phyloP scores from a whole-genome alignment of 2,888 invertebrate genomes.

The Byasa hedistus region DNA sequence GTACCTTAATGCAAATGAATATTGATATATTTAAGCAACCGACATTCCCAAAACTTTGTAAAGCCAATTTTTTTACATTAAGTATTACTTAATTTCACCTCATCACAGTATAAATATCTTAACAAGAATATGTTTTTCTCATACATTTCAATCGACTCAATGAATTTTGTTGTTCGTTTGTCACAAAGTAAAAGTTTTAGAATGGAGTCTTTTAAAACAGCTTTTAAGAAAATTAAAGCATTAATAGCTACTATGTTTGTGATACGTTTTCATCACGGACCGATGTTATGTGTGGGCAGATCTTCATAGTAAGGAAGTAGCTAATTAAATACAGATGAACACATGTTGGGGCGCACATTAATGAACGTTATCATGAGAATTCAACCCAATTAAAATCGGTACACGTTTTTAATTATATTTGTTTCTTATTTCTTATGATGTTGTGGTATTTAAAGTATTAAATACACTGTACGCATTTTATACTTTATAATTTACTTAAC shows the following conservation, averaged over 20 bases:
- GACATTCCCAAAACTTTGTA: too few relatives aligned
- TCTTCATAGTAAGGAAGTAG: slow-evolving; percentile 16
- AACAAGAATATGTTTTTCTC: background rate
- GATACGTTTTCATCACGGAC: background rate
- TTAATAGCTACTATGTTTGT: slow-evolving; percentile 66
- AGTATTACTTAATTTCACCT: background rate
- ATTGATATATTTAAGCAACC: too few relatives aligned
- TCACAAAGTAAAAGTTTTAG: slow-evolving; percentile 73
- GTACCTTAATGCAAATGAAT: too few relatives aligned
- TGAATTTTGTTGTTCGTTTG: slow-evolving; percentile 56
- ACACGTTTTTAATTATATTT: slow-evolving; percentile 20
- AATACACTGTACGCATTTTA: too few relatives aligned
- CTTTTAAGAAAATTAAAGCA: slow-evolving; percentile 78
- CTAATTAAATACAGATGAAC: slow-evolving; percentile 22
- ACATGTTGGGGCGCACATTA: background rate
- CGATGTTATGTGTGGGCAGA: background rate
- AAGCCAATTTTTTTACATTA: too few relatives aligned
- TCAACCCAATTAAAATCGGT: slow-evolving; percentile 12
- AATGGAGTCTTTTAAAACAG: slow-evolving; percentile 77
- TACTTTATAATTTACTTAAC: too few relatives aligned
- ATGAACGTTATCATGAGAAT: slow-evolving; percentile 12
- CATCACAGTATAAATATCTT: background rate
- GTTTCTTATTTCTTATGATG: background rate
- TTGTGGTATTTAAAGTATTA: too few relatives aligned
- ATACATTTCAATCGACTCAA: slow-evolving; percentile 44